A percentile compares a stretch with the other conserved stretches of the same genome.
phyloP scores from a whole-genome alignment of 2,113 vertebrate genomes.

The Albula glossodonta region DNA sequence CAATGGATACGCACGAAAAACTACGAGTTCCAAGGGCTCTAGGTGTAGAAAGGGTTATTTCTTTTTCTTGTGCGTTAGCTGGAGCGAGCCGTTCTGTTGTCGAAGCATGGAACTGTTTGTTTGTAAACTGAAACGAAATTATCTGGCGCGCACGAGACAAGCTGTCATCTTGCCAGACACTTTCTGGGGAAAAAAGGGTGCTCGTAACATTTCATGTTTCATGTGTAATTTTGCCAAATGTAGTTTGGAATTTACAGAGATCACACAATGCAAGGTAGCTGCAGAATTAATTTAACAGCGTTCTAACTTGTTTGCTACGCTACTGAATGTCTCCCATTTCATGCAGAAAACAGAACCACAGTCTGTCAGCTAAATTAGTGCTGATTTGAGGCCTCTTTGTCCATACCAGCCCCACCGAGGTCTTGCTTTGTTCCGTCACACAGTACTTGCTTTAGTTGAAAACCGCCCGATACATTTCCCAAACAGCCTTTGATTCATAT shows the following conservation, averaged over 20 bases:
- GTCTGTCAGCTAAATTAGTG: not conserved
- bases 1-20: not conserved
- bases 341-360: not conserved
- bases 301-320: not conserved
- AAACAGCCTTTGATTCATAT: not conserved
- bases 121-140: conserved; percentile 20
- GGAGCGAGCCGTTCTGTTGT: not conserved
- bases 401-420: not conserved
- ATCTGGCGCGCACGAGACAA: not conserved
- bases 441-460: not conserved
- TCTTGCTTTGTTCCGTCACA: not conserved
- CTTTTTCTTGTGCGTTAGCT: not conserved
- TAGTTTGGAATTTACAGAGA: not conserved
- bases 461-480: not conserved
- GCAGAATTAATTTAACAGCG: not conserved
- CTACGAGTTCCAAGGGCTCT: not conserved
- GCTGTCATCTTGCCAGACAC: not conserved
- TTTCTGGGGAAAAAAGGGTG: not conserved
- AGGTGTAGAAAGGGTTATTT: not conserved
- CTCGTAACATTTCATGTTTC: not conserved
- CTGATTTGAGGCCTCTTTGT: not conserved
- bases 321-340: not conserved
- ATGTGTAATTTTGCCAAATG: not conserved
- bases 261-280: not conserved
- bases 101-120: not conserved